Conservation (phyloP, 1,140 invertebrate genomes). For the Hycleus cichorii region DNA sequence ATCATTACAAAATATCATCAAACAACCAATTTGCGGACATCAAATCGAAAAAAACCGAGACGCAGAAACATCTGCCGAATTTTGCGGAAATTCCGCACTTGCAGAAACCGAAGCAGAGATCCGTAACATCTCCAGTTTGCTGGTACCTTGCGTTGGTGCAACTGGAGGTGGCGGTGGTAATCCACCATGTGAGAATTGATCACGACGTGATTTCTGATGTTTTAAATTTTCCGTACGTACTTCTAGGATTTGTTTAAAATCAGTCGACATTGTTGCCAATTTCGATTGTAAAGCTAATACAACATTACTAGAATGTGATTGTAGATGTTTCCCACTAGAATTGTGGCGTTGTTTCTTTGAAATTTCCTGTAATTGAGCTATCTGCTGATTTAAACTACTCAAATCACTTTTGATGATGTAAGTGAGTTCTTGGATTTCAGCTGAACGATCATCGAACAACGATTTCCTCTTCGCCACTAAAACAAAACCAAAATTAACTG, state of each 20-base stretch:
- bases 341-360: constrained; percentile 58
- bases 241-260: constrained; percentile 92
- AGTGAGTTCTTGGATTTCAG: constrained; percentile 95
- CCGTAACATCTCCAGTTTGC: not conserved
- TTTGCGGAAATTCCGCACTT: not conserved
- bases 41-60: too few species aligned
- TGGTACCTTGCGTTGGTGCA: constrained; percentile 19
- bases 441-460: constrained; percentile 90
- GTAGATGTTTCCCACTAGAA: constrained; percentile 69
- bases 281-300: constrained; percentile 92
- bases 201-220: constrained; percentile 85
- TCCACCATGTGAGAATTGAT: constrained; percentile 85
- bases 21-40: too few species aligned
- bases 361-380: constrained; percentile 77
- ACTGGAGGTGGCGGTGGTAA: constrained; percentile 54
- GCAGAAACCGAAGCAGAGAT: too few species aligned
- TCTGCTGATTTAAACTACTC: constrained; percentile 91
- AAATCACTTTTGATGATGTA: constrained; percentile 97
- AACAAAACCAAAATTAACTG: constrained; percentile 36
- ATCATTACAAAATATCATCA: too few species aligned
- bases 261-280: constrained; percentile 91
- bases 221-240: constrained; percentile 89
- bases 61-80: too few species aligned
- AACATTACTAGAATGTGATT: constrained; percentile 93
- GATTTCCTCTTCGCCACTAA: constrained; percentile 95